Evolutionary conservation across 2,888 invertebrate species (phyloP), one percentile per base, ranked within the genome.

Genomic region (Aromia moschata): DNA sequence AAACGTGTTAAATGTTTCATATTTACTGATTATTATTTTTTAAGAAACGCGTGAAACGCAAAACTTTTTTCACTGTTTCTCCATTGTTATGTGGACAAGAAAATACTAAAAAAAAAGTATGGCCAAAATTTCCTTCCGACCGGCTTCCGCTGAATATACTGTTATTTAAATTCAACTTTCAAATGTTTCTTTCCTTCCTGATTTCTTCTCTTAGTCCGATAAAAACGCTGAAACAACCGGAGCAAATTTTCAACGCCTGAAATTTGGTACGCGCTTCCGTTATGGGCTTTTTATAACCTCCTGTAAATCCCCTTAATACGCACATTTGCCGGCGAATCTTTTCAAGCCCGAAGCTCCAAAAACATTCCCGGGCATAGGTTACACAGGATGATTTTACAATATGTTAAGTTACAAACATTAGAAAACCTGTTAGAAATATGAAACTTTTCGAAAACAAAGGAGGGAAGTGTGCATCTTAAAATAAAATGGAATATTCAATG

Each of bases 161-260:
- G 5, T 33, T 33, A 33, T 33, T 33, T 33, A 33, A 33, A 33
- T 33, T 33, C 33, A 33, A 33, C 33, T 33, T 33, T 33, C 33
- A 33, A 33, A 33, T 33, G 33, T 7, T 10, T n/a, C 10, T n/a
- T 33, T 33, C 33, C 33, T 33, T 33, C 33, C 33, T n/a, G 33
- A 33, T 33, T 33, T 11, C 11, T 11, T 33, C n/a, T 33, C 5
- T 33, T 33, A 33, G 3, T 2, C 11, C 33, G n/a, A 33, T 33
- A 33, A 33, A 33, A 33, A 33, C 33, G n/a, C 3, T 11, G 10
- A 11, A 33, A 25, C 25, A 33, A 33, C 33, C 33, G 33, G 33
- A 33, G n/a, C 33, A 33, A 33, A 33, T 33, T 33, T 33, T 2
- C 11, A 33, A 25, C 25, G 7, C 4, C 25, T 25, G 25, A 25